Evolutionary conservation across 2,113 vertebrate genomes (phyloP), one percentile per base, ranked within the genome.

Genomic region (Ailurus styani): DNA sequence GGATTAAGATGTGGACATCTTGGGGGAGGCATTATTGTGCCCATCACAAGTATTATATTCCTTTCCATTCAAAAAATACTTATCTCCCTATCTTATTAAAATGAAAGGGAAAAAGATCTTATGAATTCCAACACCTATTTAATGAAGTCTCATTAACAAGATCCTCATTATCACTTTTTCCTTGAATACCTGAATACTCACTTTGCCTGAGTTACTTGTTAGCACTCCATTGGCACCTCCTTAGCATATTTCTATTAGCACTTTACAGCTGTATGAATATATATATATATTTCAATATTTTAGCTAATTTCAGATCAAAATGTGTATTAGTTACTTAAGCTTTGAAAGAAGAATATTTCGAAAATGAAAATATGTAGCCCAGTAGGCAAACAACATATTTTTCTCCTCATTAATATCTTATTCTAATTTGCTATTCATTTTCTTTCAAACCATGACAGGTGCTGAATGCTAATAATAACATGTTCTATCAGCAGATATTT

Each of bases 371-470:
- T 18, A 31, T 64, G 45, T n/a, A 92, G 9, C 0, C 47, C 31
- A 96, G 75, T 90, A 89, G 90, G 78, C n/a, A 90, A 98, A 93
- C 1, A 93, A 11, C 0, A 73, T 90, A n/a, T 66, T 96, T 92
- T 78, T 94, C 37, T 83, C 21, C 78, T 91, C 27, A n/a, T 90
- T 54, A 73, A 81, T 52, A 34, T 85, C 23, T 90, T 50, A 55
- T 81, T 72, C 34, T 72, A 25, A 0, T 86, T 97, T 91, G 60
- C 17, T 77, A 14, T 50, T 95, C 37, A 47, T 79, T 96, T 77
- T 97, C 45, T 97, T 98, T 95, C 62, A 90, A 96, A 57, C 29
- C 27, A 9, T 10, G 7, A 79, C 45, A 97, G 40, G 4, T 97
- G 25, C 7, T 83, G 85, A 98, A 97, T 98, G 64, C 29, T 92